Evolutionary conservation across 2,888 invertebrate species (phyloP).

Genomic region (Apodemia duryi): DNA sequence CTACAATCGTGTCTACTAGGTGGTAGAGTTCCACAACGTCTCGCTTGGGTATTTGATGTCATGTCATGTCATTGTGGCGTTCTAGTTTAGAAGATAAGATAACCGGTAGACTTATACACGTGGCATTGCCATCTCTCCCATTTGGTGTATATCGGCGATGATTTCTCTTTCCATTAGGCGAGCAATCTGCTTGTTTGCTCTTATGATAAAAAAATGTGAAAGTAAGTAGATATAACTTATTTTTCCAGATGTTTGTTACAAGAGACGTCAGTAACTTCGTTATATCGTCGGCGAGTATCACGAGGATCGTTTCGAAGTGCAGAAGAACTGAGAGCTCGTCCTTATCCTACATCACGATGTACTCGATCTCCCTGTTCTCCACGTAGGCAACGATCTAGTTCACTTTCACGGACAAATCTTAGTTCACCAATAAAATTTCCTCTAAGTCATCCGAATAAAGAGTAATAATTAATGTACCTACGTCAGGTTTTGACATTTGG

Average conservation of each 20-base stretch:
- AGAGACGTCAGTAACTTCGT: conserved; percentile 54
- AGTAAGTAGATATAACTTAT: too few species aligned
- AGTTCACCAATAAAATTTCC: conserved; percentile 55
- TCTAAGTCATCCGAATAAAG: conserved; percentile 16
- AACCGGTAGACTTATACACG: too few species aligned
- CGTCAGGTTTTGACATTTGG: neutral
- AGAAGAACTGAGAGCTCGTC: conserved; percentile 60
- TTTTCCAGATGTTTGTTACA: conserved; percentile 58
- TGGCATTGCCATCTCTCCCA: too few species aligned
- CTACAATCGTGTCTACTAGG: too few species aligned
- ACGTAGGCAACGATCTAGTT: conserved; percentile 48
- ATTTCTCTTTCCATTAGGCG: too few species aligned
- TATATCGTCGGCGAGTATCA: conserved; percentile 54
- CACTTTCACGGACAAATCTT: conserved; percentile 48
- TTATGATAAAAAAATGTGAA: too few species aligned
- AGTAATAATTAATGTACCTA: neutral
- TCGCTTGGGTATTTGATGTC: too few species aligned
- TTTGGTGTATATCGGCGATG: too few species aligned
- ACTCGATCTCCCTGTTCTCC: conserved; percentile 37
- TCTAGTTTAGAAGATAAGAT: too few species aligned
- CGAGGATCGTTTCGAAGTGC: conserved; percentile 59
- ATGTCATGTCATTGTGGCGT: too few species aligned
- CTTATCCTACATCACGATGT: conserved; percentile 44
- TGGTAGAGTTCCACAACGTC: too few species aligned
- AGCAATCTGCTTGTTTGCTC: too few species aligned